phyloP scores from a whole-genome alignment of 2,113 vertebrate genomes.

The Sitta europaea region DNA sequence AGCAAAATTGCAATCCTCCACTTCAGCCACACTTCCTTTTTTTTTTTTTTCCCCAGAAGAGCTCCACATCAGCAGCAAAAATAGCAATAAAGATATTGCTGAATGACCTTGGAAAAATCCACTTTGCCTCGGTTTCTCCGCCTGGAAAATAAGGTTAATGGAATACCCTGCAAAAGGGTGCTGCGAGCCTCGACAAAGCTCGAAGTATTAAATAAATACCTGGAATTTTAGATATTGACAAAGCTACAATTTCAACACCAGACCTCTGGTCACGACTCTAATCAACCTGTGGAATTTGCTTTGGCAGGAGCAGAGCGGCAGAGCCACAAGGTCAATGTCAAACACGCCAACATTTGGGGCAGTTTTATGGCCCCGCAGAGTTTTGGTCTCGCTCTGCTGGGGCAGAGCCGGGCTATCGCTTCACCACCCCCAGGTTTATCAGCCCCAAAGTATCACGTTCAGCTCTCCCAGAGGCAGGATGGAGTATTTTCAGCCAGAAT shows the following conservation, averaged over 20 bases:
- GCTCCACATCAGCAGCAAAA: conserved; percentile 10
- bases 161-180: background rate
- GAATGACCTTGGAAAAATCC: conserved; percentile 32
- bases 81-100: background rate
- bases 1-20: background rate
- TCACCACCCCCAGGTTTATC: background rate
- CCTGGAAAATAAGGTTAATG: conserved; percentile 15
- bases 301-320: background rate
- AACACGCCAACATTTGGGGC: background rate
- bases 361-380: background rate
- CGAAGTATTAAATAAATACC: background rate
- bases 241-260: background rate
- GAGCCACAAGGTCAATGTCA: conserved; percentile 46
- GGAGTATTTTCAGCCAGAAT: background rate
- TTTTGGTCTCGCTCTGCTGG: background rate
- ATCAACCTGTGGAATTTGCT: conserved; percentile 41
- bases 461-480: background rate
- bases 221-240: background rate
- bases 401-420: background rate
- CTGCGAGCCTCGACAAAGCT: background rate
- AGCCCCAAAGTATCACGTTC: background rate
- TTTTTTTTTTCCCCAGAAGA: background rate
- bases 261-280: background rate
- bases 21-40: background rate
- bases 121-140: background rate